phyloP scores from a whole-genome alignment of 2,888 invertebrate genomes.

The Agriopis leucophaearia region DNA sequence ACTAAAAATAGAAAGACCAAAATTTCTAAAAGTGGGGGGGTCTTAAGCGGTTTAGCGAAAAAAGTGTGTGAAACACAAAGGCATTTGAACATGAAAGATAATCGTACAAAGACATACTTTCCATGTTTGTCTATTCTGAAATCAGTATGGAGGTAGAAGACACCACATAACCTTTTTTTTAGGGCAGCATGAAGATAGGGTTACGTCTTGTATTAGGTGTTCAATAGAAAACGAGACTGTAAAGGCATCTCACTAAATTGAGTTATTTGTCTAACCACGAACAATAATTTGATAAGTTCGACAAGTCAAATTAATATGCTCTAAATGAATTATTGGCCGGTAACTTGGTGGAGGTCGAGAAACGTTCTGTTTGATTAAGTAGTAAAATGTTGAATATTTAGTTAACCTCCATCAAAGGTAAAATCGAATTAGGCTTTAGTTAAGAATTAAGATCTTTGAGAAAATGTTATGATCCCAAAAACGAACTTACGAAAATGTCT shows the following conservation, averaged over 20 bases:
- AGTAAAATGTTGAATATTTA: slow-evolving; percentile 16
- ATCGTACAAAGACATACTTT: no score
- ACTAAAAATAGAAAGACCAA: no score
- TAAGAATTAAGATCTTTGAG: not conserved
- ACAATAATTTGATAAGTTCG: slow-evolving; percentile 18
- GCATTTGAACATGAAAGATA: no score
- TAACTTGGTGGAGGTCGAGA: slow-evolving; percentile 17
- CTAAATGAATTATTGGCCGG: slow-evolving; percentile 13
- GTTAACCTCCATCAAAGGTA: slow-evolving; percentile 4
- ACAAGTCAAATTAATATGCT: slow-evolving; percentile 23
- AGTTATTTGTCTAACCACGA: slow-evolving; percentile 12
- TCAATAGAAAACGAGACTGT: not conserved
- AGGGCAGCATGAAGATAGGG: no score
- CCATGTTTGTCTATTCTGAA: no score
- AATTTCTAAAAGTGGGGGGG: no score
- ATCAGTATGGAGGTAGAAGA: not conserved
- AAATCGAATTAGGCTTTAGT: not conserved
- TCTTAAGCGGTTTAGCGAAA: no score
- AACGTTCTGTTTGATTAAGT: slow-evolving; percentile 19
- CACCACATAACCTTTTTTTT: not conserved
- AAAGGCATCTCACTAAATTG: slow-evolving; percentile 4
- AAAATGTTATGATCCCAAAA: not conserved
- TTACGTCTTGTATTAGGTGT: not conserved
- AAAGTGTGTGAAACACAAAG: no score
- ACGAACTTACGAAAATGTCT: not conserved